Evolutionary conservation across 2,113 vertebrate genomes (phyloP).

Genomic region (Candoia aspera): DNA sequence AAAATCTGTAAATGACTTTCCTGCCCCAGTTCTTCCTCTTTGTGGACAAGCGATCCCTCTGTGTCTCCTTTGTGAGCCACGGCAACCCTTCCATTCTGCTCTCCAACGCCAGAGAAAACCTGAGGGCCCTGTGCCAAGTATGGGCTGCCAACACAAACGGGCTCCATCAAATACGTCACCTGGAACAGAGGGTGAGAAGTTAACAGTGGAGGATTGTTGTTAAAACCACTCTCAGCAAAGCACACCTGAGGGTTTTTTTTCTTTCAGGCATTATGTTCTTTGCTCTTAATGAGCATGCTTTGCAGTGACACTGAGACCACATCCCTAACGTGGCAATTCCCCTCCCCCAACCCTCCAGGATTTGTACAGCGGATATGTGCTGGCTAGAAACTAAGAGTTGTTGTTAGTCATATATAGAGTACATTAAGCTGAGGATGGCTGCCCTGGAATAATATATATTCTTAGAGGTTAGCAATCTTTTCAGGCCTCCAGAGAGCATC

Average conservation of each 20-base stretch:
- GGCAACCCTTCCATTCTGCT: slow-evolving; percentile 47
- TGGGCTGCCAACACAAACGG: slow-evolving; percentile 67
- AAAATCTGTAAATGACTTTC: slow-evolving; percentile 29
- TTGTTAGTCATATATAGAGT: neutral
- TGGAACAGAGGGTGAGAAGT: slow-evolving; percentile 60
- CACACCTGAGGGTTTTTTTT: slow-evolving; percentile 30
- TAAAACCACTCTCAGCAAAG: slow-evolving; percentile 35
- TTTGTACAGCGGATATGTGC: neutral
- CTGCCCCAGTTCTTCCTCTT: slow-evolving; percentile 12
- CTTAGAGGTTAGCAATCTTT: neutral
- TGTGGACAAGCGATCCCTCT: neutral
- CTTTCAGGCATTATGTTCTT: slow-evolving; percentile 16
- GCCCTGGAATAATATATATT: neutral
- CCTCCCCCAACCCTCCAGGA: neutral
- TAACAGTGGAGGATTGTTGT: slow-evolving; percentile 29
- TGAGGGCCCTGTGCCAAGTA: slow-evolving; percentile 49
- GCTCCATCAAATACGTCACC: slow-evolving; percentile 77
- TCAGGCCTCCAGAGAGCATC: neutral
- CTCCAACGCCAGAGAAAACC: slow-evolving; percentile 44
- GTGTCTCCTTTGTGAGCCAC: slow-evolving; percentile 45
- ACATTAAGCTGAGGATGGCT: neutral
- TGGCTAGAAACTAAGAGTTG: neutral
- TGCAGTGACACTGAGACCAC: slow-evolving; percentile 28
- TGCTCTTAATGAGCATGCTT: slow-evolving; percentile 55
- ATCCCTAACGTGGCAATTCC: neutral